Conservation (phyloP, 2,888 invertebrate species). For the Lasiommata megera region DNA sequence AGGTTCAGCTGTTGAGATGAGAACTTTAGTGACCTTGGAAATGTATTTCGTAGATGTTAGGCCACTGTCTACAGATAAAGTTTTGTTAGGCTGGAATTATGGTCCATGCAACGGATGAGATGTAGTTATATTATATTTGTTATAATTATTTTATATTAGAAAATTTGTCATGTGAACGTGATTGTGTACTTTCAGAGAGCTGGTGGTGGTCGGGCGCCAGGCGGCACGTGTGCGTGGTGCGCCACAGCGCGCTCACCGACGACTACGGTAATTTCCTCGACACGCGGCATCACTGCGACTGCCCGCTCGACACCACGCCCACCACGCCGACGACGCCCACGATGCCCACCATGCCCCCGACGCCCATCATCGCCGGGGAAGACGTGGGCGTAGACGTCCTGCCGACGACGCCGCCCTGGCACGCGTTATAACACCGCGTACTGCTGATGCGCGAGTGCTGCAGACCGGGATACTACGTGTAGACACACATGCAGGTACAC, state of each 20-base stretch:
- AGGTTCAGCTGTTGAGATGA: no score
- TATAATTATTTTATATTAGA: no score
- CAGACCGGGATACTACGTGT: background rate
- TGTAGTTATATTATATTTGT: no score
- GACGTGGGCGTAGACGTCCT: constrained; percentile 10
- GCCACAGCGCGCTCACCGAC: constrained; percentile 74
- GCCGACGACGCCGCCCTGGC: constrained; percentile 31
- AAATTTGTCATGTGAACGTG: no score
- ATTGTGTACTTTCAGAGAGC: constrained; percentile 45
- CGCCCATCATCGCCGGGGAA: background rate
- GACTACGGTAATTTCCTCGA: constrained; percentile 79
- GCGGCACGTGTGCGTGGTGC: constrained; percentile 66
- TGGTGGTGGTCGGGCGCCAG: constrained; percentile 61
- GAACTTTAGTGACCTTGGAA: no score
- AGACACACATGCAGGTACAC: background rate
- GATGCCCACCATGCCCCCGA: constrained; percentile 10
- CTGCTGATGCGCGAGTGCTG: background rate
- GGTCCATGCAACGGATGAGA: no score
- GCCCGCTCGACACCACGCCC: constrained; percentile 37
- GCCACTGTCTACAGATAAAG: no score
- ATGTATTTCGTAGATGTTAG: no score
- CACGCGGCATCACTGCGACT: constrained; percentile 70
- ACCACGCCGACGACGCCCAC: constrained; percentile 23
- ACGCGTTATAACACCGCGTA: constrained; percentile 36
- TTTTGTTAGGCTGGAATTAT: no score